Evolutionary conservation across 2,888 invertebrate genomes (phyloP).

Genomic region (Hyposoter didymator): DNA sequence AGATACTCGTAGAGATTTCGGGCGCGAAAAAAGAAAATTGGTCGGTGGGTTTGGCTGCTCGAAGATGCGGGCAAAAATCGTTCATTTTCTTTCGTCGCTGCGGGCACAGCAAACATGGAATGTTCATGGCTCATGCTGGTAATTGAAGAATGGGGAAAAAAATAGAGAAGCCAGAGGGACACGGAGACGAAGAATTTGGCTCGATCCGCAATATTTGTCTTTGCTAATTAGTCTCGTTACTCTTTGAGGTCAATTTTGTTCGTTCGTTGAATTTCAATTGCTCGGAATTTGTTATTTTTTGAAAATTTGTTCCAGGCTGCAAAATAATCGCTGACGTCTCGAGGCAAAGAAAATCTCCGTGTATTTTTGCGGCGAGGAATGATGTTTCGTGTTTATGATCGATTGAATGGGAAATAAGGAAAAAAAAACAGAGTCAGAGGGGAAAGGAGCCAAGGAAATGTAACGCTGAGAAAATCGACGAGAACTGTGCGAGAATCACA

Average conservation of each 20-base stretch:
- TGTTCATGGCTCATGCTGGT: conserved; percentile 22
- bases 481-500: conserved; percentile 45
- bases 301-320: neutral
- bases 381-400: neutral
- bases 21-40: neutral
- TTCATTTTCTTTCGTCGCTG: conserved; percentile 48
- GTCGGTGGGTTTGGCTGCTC: conserved; percentile 4
- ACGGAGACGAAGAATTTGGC: neutral
- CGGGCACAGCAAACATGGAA: conserved; percentile 45
- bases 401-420: neutral
- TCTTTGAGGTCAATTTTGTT: conserved; percentile 32
- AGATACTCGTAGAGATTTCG: neutral
- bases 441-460: neutral
- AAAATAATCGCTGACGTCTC: neutral
- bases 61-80: conserved; percentile 62
- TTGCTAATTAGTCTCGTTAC: conserved; percentile 47
- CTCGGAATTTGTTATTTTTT: neutral
- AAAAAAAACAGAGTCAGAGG: neutral
- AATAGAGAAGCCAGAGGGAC: conserved; percentile 4
- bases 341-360: neutral
- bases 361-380: neutral
- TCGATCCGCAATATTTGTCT: conserved; percentile 47
- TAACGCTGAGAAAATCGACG: conserved; percentile 4
- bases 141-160: conserved; percentile 36
- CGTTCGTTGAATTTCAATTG: neutral